Base-by-base conservation (phyloP, 2,888 invertebrate species). In the Cheilosia urbana region DNA sequence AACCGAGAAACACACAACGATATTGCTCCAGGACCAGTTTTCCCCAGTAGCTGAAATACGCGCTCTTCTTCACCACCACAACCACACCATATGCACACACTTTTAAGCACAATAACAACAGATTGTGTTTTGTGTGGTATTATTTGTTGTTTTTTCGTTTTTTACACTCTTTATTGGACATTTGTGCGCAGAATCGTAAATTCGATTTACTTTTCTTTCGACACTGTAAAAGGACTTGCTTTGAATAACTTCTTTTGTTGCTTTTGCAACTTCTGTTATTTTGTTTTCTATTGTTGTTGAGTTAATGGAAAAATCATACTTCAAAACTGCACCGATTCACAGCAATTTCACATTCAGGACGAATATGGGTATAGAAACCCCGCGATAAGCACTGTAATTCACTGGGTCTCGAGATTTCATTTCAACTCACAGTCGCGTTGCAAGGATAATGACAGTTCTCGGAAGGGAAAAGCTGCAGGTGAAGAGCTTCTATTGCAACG, bases 101-200 rank as follows among this genome's bases (percentile, higher is more conserved):
- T 53, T 34, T 7, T 21, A 47, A 2, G n/a, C 53, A 72, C 58
- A 68, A 62, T 55, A 66, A 71, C 76, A 76, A 81, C 62, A 55
- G 75, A 57, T 57, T 63, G 17, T 37, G 47, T 5, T 42, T 55
- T 27, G 17, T 71, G 11, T 76, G 53, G 17, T 73, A 68, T 78
- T 73, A 63, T 58, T 80, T 69, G 17, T 76, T 76, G 37, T 81
- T 85, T 81, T 77, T 85, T 58, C 72, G 66, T 68, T 81, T 80
- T 72, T 66, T 81, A 57, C 47, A 71, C 71, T 72, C 80, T 47
- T 47, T 63, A 40, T 30, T n/a, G 75, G 57, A 75, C 69, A 76
- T 77, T 77, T 72, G 62, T 76, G 85, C 85, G 85, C 85, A 85
- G 81, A 85, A 76, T 85, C 85, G 45, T 68, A 21, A 80, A 84